Evolutionary conservation across 2,113 vertebrate genomes (phyloP).

Genomic region (Thryonomys swinderianus): DNA sequence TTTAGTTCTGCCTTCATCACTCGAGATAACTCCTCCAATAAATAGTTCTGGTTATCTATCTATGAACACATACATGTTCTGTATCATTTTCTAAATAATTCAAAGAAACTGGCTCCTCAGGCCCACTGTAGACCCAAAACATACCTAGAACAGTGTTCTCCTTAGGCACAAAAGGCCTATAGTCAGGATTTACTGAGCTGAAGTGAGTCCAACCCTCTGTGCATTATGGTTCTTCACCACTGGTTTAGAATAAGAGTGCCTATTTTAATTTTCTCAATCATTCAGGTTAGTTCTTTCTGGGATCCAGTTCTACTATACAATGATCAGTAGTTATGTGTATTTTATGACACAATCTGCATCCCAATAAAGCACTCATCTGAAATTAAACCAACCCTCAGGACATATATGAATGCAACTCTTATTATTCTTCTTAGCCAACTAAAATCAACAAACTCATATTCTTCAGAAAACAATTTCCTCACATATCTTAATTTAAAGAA

Average conservation of each 20-base stretch:
- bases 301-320: neutral
- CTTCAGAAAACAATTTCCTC: slow-evolving; percentile 53
- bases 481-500: slow-evolving; percentile 36
- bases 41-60: neutral
- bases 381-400: slow-evolving; percentile 52
- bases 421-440: neutral
- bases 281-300: slow-evolving; percentile 30
- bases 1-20: neutral
- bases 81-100: neutral
- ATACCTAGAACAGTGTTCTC: neutral
- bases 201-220: neutral
- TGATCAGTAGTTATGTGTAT: slow-evolving; percentile 46
- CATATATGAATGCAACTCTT: neutral
- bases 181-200: slow-evolving; percentile 17
- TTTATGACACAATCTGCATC: slow-evolving; percentile 26
- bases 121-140: neutral
- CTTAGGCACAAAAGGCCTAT: neutral
- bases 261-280: slow-evolving; percentile 46
- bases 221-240: neutral
- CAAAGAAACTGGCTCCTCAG: neutral
- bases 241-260: slow-evolving; percentile 20
- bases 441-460: slow-evolving; percentile 44
- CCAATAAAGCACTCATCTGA: slow-evolving; percentile 14
- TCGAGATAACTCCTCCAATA: neutral
- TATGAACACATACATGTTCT: neutral